Conservation (phyloP, 2,797 vertebrate species). For the Gymnoscopelus microlampas region DNA sequence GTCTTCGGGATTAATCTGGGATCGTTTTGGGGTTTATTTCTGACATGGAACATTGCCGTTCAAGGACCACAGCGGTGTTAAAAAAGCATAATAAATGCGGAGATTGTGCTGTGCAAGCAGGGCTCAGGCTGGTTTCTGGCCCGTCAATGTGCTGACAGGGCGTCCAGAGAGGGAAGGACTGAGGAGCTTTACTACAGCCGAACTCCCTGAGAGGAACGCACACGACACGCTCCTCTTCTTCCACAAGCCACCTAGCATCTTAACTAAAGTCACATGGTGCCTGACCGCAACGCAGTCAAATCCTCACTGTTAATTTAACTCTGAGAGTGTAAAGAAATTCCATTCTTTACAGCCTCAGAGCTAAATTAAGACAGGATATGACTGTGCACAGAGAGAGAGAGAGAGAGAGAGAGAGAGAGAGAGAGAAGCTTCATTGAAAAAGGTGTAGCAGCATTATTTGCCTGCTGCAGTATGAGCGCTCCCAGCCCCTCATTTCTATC, state of each 20-base stretch:
- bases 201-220: constrained; percentile 23
- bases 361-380: no score
- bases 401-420: no score
- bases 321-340: background rate
- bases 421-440: no score
- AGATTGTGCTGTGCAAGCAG: constrained; percentile 56
- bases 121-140: constrained; percentile 54
- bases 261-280: constrained; percentile 20
- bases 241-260: background rate
- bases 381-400: no score
- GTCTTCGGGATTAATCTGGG: constrained; percentile 30
- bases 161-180: constrained; percentile 35
- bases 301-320: no score
- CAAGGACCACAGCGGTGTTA: constrained; percentile 2
- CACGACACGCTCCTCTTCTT: constrained; percentile 27
- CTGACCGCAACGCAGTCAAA: background rate
- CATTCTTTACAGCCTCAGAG: no score
- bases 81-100: constrained; percentile 58
- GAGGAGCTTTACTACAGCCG: constrained; percentile 40
- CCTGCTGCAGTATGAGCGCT: no score
- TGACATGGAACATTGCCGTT: constrained; percentile 28
- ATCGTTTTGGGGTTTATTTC: constrained; percentile 31
- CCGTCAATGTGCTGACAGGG: constrained; percentile 59
- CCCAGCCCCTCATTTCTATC: background rate
- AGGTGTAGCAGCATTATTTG: no score